phyloP scores from a whole-genome alignment of 2,113 vertebrate species.

The Dolichotis patagonum region DNA sequence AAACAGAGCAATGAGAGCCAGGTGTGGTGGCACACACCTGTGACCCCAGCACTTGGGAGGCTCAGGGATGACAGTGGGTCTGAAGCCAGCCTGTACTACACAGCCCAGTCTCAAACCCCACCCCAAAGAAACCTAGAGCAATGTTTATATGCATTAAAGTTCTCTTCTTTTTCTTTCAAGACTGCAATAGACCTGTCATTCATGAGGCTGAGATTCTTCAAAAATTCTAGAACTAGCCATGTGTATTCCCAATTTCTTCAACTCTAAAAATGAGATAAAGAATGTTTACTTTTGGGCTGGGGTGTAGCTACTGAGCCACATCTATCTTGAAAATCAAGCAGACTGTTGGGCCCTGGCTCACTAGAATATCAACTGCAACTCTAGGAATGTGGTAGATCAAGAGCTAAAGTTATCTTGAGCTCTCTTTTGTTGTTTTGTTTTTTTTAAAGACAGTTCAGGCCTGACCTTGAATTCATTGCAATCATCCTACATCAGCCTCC shows the following conservation, averaged over 20 bases:
- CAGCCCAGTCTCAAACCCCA: not conserved
- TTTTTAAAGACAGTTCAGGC: not conserved
- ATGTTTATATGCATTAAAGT: not conserved
- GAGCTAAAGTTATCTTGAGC: not conserved
- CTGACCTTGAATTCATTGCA: not conserved
- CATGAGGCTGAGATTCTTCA: not conserved
- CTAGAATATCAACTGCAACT: not conserved
- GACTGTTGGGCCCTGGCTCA: not conserved
- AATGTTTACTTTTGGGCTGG: not conserved
- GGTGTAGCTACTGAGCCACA: not conserved
- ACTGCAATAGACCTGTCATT: not conserved
- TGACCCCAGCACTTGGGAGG: not conserved
- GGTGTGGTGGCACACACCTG: too few species aligned
- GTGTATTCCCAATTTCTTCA: not conserved
- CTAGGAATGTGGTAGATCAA: not conserved
- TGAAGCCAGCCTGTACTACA: not conserved
- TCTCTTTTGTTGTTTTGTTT: not conserved
- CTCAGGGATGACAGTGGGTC: not conserved
- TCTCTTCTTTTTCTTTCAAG: not conserved
- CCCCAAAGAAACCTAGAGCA: not conserved
- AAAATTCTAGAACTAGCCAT: not conserved
- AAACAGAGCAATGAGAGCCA: not conserved
- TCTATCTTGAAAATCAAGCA: not conserved
- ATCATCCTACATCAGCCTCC: not conserved
- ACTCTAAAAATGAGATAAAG: not conserved